phyloP scores from a whole-genome alignment of 2,888 invertebrate genomes.

The Carcina quercana region DNA sequence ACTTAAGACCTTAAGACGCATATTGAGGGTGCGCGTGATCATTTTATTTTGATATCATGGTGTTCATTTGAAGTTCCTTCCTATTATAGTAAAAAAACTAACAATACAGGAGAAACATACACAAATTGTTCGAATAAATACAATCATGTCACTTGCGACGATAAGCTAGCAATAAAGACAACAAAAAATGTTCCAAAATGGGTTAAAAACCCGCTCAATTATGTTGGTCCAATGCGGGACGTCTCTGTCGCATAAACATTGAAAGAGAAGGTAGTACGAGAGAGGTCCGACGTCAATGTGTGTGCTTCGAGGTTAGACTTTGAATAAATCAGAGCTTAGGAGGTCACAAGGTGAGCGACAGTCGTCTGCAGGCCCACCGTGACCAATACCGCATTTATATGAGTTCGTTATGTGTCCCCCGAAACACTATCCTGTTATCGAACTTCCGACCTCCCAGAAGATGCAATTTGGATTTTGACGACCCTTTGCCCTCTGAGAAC shows the following conservation, averaged over 20 bases:
- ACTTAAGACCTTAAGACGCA: too few relatives aligned
- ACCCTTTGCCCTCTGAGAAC: conserved; percentile 28
- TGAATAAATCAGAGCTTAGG: conserved; percentile 44
- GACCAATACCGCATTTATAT: conserved; percentile 48
- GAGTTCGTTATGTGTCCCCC: conserved; percentile 38
- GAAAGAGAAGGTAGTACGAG: conserved; percentile 30
- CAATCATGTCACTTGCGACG: too few relatives aligned
- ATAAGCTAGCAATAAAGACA: too few relatives aligned
- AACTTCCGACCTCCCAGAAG: conserved; percentile 23
- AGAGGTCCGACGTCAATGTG: conserved; percentile 29
- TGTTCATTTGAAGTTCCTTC: too few relatives aligned
- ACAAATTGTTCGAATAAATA: not conserved
- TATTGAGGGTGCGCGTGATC: too few relatives aligned
- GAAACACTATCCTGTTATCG: conserved; percentile 32
- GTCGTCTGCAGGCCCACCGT: conserved; percentile 19
- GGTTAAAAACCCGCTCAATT: not conserved
- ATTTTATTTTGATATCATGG: too few relatives aligned
- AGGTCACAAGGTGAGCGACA: conserved; percentile 35
- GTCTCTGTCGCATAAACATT: conserved; percentile 22
- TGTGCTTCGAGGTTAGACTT: conserved; percentile 33
- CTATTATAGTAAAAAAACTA: conserved; percentile 1
- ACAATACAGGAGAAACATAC: not conserved
- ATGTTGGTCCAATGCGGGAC: conserved; percentile 1
- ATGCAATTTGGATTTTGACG: conserved; percentile 32
- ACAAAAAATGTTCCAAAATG: too few relatives aligned